Evolutionary conservation across 2,888 invertebrate species (phyloP), one percentile per base, ranked within the genome.

Genomic region (Hetaerina titia): DNA sequence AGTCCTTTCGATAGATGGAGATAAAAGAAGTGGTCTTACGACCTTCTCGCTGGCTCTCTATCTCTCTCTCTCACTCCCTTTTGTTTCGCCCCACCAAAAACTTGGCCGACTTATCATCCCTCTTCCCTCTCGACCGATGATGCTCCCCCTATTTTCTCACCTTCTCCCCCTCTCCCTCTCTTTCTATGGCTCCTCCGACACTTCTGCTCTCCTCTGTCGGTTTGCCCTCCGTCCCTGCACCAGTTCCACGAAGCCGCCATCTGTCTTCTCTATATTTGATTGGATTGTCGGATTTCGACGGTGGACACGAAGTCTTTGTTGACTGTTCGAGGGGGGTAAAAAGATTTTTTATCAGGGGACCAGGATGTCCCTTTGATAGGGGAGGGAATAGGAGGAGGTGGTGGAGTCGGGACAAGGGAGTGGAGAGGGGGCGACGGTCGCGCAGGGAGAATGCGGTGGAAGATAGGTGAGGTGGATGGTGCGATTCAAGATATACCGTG

Each of bases 231-330:
- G 2, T 1, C 7, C 19, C n/a, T 15, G 13, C 60, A 60, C 60
- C 60, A 60, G 58, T n/a, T 13, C 45, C 88, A 8, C 19, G 11
- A 63, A 63, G 31, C 31, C 19, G 64, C 90, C 90, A 90, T 64
- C 90, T 90, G 90, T 90, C 90, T 45, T 64, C 90, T 64, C 63
- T 90, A 90, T 90, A 90, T 90, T 90, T 90, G 64, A 90, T 90
- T 90, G 90, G 90, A 90, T 90, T 64, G 64, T 90, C 90, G 90
- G 31, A 90, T 63, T 64, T 19, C 90, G 45, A 64, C 58, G 89
- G 89, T 89, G 89, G 89, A 89, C 89, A 69, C 69, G n/a, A 69
- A 69, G 17, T 69, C 69, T 69, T 22, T 69, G 69, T 69, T 69
- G 22, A n/a, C 69, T n/a, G 69, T 9, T 69, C 69, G 69, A 69